Evolutionary conservation across 2,888 invertebrate genomes (phyloP).

Genomic region (Stegana nigrithorax): DNA sequence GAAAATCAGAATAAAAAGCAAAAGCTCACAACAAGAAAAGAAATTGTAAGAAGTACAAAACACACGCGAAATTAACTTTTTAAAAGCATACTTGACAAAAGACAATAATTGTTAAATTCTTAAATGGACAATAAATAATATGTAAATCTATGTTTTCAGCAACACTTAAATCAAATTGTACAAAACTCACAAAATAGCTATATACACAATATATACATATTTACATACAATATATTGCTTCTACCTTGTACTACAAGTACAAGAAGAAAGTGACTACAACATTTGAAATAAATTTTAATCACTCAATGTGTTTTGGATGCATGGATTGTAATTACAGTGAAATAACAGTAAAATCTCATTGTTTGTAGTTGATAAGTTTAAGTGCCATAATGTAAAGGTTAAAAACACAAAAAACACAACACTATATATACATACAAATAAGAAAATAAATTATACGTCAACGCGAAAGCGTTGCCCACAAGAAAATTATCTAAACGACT

Average conservation of each 20-base stretch:
- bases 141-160: background rate
- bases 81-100: conserved; percentile 25
- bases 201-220: background rate
- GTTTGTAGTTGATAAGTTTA: conserved; percentile 48
- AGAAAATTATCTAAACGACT: too few species aligned
- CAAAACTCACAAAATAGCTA: conserved; percentile 35
- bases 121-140: background rate
- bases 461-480: background rate
- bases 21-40: background rate
- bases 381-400: conserved; percentile 58
- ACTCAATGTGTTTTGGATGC: conserved; percentile 18
- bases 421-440: conserved; percentile 15
- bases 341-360: conserved; percentile 57
- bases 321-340: conserved; percentile 23
- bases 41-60: conserved; percentile 26
- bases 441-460: conserved; percentile 15
- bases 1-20: conserved; percentile 12
- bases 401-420: conserved; percentile 25
- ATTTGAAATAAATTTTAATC: conserved; percentile 8
- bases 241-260: background rate
- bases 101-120: conserved; percentile 41
- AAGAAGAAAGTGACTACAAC: too few species aligned
- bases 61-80: conserved; percentile 25
- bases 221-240: conserved; percentile 13
- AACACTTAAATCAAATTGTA: conserved; percentile 21